Evolutionary conservation across 2,113 vertebrate species (phyloP).

Genomic region (Hyla sarda): DNA sequence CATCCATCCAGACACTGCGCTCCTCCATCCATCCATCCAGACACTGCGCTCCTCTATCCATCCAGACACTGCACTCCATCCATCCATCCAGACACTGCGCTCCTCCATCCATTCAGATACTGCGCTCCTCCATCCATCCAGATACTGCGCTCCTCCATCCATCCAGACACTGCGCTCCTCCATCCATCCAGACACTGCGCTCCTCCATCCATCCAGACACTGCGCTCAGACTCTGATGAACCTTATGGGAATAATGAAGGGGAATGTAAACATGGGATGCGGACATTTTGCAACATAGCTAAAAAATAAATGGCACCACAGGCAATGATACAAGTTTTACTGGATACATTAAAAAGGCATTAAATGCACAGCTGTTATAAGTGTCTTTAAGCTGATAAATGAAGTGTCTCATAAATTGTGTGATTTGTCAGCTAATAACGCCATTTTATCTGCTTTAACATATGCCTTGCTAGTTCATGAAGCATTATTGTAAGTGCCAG

Average conservation of each 20-base stretch:
- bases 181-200: no score
- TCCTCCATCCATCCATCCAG: no score
- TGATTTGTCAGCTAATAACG: slow-evolving; percentile 89
- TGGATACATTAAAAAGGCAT: slow-evolving; percentile 86
- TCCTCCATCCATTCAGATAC: no score
- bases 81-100: no score
- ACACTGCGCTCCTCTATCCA: no score
- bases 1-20: no score
- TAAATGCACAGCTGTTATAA: slow-evolving; percentile 84
- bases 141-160: no score
- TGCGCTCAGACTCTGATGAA: slow-evolving; percentile 70
- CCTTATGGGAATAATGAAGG: slow-evolving; percentile 81
- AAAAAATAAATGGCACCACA: slow-evolving; percentile 84
- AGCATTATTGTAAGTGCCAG: slow-evolving; percentile 89
- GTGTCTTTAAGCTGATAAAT: slow-evolving; percentile 88
- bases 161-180: no score
- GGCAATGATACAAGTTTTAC: slow-evolving; percentile 87
- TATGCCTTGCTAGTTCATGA: slow-evolving; percentile 87
- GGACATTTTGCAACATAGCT: slow-evolving; percentile 84
- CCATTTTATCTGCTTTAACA: slow-evolving; percentile 86
- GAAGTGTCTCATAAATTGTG: slow-evolving; percentile 90
- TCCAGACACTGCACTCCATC: no score
- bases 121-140: no score
- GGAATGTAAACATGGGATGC: slow-evolving; percentile 83
- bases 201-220: slow-evolving; percentile 68